phyloP scores from a whole-genome alignment of 2,797 vertebrate genomes.

The Coregonus suidteri region DNA sequence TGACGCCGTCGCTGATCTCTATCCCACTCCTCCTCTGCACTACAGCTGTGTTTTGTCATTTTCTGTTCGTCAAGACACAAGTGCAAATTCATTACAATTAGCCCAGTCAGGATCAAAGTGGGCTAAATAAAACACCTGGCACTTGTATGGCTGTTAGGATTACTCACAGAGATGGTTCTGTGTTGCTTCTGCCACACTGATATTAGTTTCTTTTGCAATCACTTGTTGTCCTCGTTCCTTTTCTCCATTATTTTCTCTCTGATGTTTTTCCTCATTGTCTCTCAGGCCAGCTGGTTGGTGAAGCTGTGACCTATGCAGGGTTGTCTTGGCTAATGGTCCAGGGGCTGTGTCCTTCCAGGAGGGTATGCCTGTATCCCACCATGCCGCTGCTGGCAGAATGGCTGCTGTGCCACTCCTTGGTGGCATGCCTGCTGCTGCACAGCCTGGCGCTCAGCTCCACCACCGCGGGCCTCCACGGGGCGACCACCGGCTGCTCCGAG shows the following conservation, averaged over 20 bases:
- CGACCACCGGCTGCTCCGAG: conserved; percentile 59
- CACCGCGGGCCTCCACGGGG: conserved; percentile 25
- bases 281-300: not conserved
- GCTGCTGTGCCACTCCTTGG: conserved; percentile 48
- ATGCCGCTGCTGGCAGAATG: conserved; percentile 14
- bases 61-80: not conserved
- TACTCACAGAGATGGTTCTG: not conserved
- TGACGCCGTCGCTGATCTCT: not conserved
- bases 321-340: conserved; percentile 12
- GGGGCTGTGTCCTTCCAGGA: conserved; percentile 8
- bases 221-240: conserved; percentile 19
- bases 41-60: not conserved
- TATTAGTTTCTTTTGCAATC: conserved; percentile 39
- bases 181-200: conserved; percentile 2
- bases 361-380: conserved; percentile 15
- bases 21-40: not conserved
- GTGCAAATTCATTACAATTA: not conserved
- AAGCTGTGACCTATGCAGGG: conserved; percentile 5
- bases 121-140: not conserved
- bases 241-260: not conserved
- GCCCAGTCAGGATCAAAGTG: not conserved
- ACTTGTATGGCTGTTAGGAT: not conserved
- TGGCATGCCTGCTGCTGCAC: conserved; percentile 51
- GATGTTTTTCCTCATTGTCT: not conserved
- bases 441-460: not conserved